Evolutionary conservation across 2,113 vertebrate species (phyloP).

Genomic region (Neogale vison): DNA sequence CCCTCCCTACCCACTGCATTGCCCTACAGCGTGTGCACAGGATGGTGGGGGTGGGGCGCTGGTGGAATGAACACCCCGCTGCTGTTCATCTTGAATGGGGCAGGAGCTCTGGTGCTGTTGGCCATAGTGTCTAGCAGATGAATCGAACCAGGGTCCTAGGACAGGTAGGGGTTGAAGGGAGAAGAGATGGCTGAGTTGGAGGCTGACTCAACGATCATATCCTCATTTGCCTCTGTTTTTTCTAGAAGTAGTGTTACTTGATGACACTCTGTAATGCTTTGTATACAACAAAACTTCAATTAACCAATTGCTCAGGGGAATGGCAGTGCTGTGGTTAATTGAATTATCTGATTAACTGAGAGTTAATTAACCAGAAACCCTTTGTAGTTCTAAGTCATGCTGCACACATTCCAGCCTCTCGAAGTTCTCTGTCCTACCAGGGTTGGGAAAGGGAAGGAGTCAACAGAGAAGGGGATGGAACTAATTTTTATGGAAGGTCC

Average conservation of each 20-base stretch:
- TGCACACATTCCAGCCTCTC: background rate
- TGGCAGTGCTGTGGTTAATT: conserved; percentile 62
- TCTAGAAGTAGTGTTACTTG: background rate
- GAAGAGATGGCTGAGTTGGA: background rate
- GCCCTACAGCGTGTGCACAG: no score
- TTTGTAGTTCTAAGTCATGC: conserved; percentile 46
- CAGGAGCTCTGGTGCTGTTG: background rate
- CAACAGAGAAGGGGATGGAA: background rate
- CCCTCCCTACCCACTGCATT: no score
- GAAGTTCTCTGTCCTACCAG: background rate
- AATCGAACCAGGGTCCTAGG: background rate
- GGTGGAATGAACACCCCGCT: no score
- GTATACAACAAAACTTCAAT: conserved; percentile 63
- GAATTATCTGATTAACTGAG: conserved; percentile 79
- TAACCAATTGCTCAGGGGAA: conserved; percentile 65
- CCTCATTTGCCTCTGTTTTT: background rate
- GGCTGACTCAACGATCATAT: background rate
- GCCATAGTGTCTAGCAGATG: background rate
- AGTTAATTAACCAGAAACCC: conserved; percentile 75
- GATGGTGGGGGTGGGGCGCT: background rate
- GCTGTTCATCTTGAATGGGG: background rate
- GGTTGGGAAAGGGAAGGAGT: background rate
- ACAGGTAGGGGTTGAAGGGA: background rate
- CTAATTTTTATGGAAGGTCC: background rate
- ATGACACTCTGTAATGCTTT: conserved; percentile 18